These are phyloP conservation scores for Steatornis caripensis DNA, from an alignment of 2,113 vertebrate species.

Conservation along the genomic window DNA sequence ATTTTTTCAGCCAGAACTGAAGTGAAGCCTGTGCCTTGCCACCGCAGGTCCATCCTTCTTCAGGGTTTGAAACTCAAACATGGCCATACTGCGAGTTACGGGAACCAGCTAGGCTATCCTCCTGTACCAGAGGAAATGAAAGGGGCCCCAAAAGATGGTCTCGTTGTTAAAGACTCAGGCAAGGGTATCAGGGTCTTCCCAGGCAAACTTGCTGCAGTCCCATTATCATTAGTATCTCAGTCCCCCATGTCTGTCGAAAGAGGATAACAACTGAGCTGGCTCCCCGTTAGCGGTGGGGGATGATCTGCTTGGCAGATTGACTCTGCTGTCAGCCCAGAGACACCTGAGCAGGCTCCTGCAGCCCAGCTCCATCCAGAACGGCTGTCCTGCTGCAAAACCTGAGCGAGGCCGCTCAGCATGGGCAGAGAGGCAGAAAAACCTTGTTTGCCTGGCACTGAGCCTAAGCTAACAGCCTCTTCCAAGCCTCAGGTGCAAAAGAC, in stretches of 20 bases:
- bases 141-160: not conserved
- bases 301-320: slow-evolving; percentile 1
- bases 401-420: not conserved
- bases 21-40: not conserved
- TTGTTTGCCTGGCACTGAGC: slow-evolving; percentile 12
- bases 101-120: not conserved
- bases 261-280: not conserved
- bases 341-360: not conserved
- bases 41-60: not conserved
- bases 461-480: slow-evolving; percentile 25
- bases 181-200: not conserved
- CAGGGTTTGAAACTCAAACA: not conserved
- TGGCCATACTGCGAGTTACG: fast-evolving
- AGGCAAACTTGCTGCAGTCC: not conserved
- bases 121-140: not conserved
- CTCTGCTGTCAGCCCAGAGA: not conserved
- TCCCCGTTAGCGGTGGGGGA: not conserved
- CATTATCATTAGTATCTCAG: not conserved
- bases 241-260: not conserved
- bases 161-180: not conserved
- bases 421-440: not conserved
- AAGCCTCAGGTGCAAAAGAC: slow-evolving; percentile 29
- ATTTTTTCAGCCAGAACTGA: not conserved
- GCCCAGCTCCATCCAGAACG: fast-evolving
- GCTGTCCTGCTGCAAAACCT: not conserved